Conservation (phyloP, 37 sponge, comb jelly and placozoan species). For the Hormiphora californensis region DNA sequence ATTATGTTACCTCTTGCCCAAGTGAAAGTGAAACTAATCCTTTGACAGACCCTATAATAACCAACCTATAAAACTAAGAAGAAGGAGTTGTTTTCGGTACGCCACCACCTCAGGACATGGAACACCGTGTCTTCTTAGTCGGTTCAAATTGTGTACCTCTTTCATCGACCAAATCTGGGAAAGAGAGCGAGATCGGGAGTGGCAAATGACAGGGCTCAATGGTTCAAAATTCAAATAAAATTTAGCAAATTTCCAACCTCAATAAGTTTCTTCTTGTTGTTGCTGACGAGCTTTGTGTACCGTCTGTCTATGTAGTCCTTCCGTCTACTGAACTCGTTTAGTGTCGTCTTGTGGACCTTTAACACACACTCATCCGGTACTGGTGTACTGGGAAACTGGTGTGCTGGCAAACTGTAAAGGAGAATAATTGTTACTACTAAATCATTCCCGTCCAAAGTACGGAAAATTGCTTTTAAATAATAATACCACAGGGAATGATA, state of each 20-base stretch:
- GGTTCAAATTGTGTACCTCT: constrained; percentile 85
- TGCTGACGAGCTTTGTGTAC: constrained; percentile 65
- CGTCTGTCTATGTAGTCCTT: constrained; percentile 88
- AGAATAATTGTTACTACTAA: too few species aligned
- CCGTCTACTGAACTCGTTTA: constrained; percentile 91
- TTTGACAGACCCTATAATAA: too few species aligned
- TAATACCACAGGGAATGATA: too few species aligned
- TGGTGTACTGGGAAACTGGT: too few species aligned
- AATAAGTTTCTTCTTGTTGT: constrained; percentile 19
- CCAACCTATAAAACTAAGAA: constrained; percentile 89
- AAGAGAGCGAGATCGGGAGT: constrained; percentile 60
- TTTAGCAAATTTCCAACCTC: too few species aligned
- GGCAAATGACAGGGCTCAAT: too few species aligned
- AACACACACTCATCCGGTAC: constrained; percentile 85
- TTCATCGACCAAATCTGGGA: constrained; percentile 91
- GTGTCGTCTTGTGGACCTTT: constrained; percentile 95
- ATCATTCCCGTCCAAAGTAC: too few species aligned
- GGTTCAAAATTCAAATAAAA: too few species aligned
- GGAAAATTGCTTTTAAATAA: too few species aligned
- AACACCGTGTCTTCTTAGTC: constrained; percentile 64
- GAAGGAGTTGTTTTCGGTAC: constrained; percentile 76
- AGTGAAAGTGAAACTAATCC: too few species aligned
- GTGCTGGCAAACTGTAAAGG: too few species aligned
- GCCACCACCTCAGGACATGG: constrained; percentile 79
- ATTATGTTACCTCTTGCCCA: too few species aligned